Evolutionary conservation across 2,888 invertebrate species (phyloP).

Genomic region (Drosophila eohydei): DNA sequence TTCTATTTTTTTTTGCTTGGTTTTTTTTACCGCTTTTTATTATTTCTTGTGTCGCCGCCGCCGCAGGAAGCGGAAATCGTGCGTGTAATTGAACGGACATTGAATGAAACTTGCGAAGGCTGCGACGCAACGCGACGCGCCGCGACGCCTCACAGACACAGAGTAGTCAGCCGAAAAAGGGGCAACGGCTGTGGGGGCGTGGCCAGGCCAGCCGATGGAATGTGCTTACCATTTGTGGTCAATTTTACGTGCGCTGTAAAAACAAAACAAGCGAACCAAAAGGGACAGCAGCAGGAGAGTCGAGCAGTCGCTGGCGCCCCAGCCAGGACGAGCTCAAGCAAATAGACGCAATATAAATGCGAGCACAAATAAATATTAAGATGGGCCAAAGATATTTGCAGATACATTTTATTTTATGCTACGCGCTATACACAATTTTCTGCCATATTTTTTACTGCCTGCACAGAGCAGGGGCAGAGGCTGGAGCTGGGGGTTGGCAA

Average conservation of each 20-base stretch:
- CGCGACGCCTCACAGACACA: slow-evolving; percentile 39
- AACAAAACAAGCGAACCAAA: slow-evolving; percentile 58
- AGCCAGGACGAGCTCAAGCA: background rate
- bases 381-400: slow-evolving; percentile 63
- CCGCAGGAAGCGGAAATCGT: slow-evolving; percentile 79
- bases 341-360: slow-evolving; percentile 58
- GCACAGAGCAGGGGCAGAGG: background rate
- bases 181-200: background rate
- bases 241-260: slow-evolving; percentile 75
- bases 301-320: too few species aligned
- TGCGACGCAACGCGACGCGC: slow-evolving; percentile 26
- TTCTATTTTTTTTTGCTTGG: background rate
- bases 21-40: slow-evolving; percentile 38
- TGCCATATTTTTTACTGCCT: slow-evolving; percentile 50
- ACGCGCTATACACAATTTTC: slow-evolving; percentile 31
- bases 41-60: slow-evolving; percentile 58
- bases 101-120: slow-evolving; percentile 70
- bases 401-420: slow-evolving; percentile 76
- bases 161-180: background rate
- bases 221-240: slow-evolving; percentile 68
- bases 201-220: background rate
- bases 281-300: background rate
- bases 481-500: background rate
- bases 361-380: slow-evolving; percentile 75
- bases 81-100: slow-evolving; percentile 80